Percentiles rank a stretch among this genome's conserved stretches.
phyloP scores from a whole-genome alignment of 37 sponge, comb jelly and placozoan species.

The Amphimedon queenslandica region DNA sequence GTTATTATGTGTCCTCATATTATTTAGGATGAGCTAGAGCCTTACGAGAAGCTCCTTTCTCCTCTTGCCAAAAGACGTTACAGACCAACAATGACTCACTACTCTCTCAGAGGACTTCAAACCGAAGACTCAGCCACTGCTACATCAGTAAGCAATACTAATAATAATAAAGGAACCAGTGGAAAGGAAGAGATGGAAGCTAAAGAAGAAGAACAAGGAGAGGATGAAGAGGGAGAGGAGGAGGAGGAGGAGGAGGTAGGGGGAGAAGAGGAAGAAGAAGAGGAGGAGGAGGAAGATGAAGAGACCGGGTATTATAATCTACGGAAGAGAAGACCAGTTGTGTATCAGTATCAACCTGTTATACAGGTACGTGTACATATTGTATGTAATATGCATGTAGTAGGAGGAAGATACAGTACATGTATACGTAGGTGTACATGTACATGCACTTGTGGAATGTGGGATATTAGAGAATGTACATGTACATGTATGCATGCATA shows the following conservation, averaged over 20 bases:
- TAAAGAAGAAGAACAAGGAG: constrained; percentile 7
- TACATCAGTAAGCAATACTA: background rate
- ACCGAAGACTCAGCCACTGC: background rate
- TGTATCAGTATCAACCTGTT: constrained; percentile 73
- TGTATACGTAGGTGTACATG: no score
- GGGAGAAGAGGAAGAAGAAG: constrained; percentile 37
- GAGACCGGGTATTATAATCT: constrained; percentile 61
- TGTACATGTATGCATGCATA: no score
- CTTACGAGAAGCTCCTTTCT: constrained; percentile 75
- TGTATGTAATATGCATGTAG: no score
- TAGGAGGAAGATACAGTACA: no score
- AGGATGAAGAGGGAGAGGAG: constrained; percentile 44
- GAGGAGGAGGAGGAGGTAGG: constrained; percentile 27
- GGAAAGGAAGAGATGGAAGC: constrained; percentile 1
- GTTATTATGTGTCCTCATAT: background rate
- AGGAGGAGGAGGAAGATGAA: constrained; percentile 43
- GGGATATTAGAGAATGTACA: no score
- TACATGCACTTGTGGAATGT: no score
- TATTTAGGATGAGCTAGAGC: constrained; percentile 62
- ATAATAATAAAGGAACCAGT: background rate
- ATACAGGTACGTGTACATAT: constrained; percentile 47
- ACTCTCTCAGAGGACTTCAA: background rate
- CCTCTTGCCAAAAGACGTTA: constrained; percentile 7
- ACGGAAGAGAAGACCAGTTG: constrained; percentile 73
- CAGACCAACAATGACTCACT: background rate